Evolutionary conservation across 1,140 invertebrate genomes (phyloP).

Genomic region (Pachypeltis micranthus): DNA sequence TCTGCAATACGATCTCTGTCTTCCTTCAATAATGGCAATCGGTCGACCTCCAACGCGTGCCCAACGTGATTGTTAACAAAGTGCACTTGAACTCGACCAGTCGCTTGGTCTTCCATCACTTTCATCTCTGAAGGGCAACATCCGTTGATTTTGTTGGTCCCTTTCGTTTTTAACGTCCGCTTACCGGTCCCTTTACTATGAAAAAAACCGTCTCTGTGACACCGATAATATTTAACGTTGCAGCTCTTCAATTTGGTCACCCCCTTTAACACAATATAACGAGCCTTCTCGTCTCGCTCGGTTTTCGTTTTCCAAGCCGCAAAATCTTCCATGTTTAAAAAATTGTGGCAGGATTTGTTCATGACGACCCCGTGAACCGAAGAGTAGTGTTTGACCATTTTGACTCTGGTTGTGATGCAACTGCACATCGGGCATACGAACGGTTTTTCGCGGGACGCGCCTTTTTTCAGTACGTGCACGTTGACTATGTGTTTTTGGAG

Average conservation of each 20-base stretch:
- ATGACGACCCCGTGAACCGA: not conserved
- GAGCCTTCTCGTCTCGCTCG: not conserved
- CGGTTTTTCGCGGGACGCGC: not conserved
- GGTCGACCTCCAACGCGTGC: not conserved
- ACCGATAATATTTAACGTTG: not conserved
- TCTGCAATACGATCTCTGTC: not conserved
- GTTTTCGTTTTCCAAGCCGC: not conserved
- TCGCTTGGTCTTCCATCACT: conserved; percentile 4
- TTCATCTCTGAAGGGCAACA: conserved; percentile 17
- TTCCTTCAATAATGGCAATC: conserved; percentile 1
- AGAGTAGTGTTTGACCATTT: not conserved
- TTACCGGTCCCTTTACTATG: conserved; percentile 5
- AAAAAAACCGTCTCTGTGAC: conserved; percentile 13
- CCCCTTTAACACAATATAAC: not conserved
- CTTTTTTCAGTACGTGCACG: not conserved
- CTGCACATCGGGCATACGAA: not conserved
- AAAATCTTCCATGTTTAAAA: not conserved
- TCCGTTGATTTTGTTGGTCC: conserved; percentile 18
- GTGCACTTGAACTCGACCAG: not conserved
- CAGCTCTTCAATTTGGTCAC: not conserved
- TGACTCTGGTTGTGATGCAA: not conserved
- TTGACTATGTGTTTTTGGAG: not conserved
- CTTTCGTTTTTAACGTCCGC: conserved; percentile 12
- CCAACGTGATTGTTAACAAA: conserved; percentile 11
- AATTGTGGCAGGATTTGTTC: not conserved